Conservation (phyloP, 2,888 invertebrate genomes). For the Macaria liturata region DNA sequence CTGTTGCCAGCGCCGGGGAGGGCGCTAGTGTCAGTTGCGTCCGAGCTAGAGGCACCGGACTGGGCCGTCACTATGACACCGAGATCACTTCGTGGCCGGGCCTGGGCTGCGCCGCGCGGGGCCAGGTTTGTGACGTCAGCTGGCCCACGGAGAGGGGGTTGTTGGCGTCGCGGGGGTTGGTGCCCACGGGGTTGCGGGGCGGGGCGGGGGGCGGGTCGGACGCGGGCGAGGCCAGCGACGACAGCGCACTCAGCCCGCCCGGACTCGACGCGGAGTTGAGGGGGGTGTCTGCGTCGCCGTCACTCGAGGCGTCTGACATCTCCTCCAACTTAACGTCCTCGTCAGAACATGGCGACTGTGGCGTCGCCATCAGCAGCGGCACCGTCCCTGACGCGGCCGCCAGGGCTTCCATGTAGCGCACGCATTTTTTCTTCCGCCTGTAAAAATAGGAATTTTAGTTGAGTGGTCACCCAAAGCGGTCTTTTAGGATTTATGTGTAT, state of each 20-base stretch:
- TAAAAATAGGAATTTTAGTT: constrained; percentile 9
- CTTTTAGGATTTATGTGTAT: constrained; percentile 35
- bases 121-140: constrained; percentile 88
- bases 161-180: constrained; percentile 95
- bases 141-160: constrained; percentile 96
- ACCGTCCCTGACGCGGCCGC: constrained; percentile 87
- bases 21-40: too few species aligned
- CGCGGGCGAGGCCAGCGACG: constrained; percentile 89
- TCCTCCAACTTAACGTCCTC: constrained; percentile 88
- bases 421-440: constrained; percentile 99
- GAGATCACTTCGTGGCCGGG: constrained; percentile 77
- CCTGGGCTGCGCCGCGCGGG: constrained; percentile 64
- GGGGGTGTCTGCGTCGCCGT: constrained; percentile 79
- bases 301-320: constrained; percentile 86
- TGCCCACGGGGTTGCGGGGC: constrained; percentile 91
- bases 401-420: constrained; percentile 96
- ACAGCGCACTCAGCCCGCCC: constrained; percentile 76
- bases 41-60: constrained; percentile 26
- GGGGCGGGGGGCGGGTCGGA: constrained; percentile 84
- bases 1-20: neutral
- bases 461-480: constrained; percentile 23
- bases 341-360: constrained; percentile 92
- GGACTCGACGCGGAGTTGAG: constrained; percentile 77
- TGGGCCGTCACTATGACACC: constrained; percentile 70
- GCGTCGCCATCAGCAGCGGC: constrained; percentile 89